Conservation (phyloP, 2,113 vertebrate genomes). For the Odocoileus hemionus region DNA sequence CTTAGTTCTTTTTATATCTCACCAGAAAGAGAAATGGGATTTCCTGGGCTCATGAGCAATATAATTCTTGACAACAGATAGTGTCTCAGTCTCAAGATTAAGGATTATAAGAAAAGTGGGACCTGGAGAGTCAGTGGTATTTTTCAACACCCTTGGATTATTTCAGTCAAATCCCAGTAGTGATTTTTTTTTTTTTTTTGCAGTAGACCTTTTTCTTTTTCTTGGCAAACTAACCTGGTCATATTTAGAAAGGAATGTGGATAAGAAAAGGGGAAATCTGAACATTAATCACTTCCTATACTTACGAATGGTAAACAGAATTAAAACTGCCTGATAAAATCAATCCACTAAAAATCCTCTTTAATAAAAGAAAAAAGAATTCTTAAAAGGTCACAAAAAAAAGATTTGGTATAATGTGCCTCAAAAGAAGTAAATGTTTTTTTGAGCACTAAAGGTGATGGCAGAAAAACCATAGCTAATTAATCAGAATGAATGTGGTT, state of each 20-base stretch:
- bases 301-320: slow-evolving; percentile 45
- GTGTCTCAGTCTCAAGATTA: background rate
- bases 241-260: slow-evolving; percentile 41
- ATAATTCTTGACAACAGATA: background rate
- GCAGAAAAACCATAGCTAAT: background rate
- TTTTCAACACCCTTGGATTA: background rate
- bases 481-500: slow-evolving; percentile 9
- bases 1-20: slow-evolving; percentile 11
- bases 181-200: background rate
- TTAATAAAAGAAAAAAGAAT: slow-evolving; percentile 19
- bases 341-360: background rate
- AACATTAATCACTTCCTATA: slow-evolving; percentile 36
- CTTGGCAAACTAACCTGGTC: slow-evolving; percentile 45
- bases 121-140: background rate
- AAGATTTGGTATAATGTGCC: background rate
- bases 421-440: background rate
- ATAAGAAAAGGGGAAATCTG: background rate
- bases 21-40: background rate
- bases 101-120: background rate
- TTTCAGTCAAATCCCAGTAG: background rate
- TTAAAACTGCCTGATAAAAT: slow-evolving; percentile 48
- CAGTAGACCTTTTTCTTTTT: background rate
- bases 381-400: background rate
- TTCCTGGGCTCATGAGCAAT: background rate
- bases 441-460: background rate